Conservation (phyloP, 2,113 vertebrate species). For the Alces alces region DNA sequence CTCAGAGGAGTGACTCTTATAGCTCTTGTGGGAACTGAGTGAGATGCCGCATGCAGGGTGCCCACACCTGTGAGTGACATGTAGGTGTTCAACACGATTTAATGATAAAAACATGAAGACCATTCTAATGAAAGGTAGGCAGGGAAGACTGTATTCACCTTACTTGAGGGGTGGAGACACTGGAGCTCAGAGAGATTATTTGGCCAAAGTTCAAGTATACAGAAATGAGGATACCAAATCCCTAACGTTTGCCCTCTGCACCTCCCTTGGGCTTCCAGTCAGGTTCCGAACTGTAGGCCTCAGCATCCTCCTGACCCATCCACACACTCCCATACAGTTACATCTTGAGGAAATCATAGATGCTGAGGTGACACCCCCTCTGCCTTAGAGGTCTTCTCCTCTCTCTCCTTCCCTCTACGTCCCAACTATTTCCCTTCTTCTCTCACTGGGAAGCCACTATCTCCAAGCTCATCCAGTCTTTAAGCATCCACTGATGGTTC, state of each 20-base stretch:
- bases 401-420: background rate
- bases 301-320: too few relatives aligned
- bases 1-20: background rate
- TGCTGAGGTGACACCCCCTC: background rate
- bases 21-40: background rate
- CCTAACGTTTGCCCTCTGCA: accelerated
- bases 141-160: background rate
- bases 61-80: background rate
- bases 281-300: background rate
- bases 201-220: background rate
- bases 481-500: background rate
- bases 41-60: background rate
- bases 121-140: background rate
- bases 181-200: background rate
- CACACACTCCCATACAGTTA: background rate
- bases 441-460: background rate
- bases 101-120: background rate
- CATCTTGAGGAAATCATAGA: background rate
- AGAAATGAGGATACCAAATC: background rate
- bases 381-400: background rate
- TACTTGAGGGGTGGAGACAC: background rate
- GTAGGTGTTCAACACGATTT: background rate
- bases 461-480: background rate
- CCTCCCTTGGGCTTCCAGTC: background rate
- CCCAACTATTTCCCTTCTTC: background rate